Base-by-base conservation (phyloP, 2,888 invertebrate species). In the Dryobotodes eremita region DNA sequence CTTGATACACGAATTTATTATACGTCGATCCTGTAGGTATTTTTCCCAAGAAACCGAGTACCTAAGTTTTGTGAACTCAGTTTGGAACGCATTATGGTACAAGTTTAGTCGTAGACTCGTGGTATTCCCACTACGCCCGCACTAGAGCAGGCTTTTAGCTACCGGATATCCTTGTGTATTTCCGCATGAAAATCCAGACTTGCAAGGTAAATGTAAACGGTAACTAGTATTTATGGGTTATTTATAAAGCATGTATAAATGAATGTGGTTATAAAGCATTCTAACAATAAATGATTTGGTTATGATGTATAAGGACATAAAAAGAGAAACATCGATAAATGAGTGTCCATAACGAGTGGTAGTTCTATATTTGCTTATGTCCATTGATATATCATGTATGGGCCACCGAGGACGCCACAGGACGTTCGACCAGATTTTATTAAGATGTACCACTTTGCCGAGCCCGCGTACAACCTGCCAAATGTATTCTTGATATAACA, bases 321-420 rank as follows among this genome's bases (percentile, higher is more conserved):
- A 77, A 87, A 72, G 64, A 42, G 59, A 83, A 75, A 82, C 71
- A 78, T 78, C 68, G 76, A 82, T 87, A 87, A 80, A 82, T 79
- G 83, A 78, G 88, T 89, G 88, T 90, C 91, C 88, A 88, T 91
- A 92, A 91, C 91, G 90, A 91, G 89, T 85, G 86, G 82, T 82
- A 88, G 86, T 89, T 89, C 88, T 92, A 93, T 94, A 94, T 94
- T 94, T 93, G 92, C 92, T 90, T 89, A 89, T 90, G 87, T 89
- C 89, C 84, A 87, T 78, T 84, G 91, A 94, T 94, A 93, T 93
- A 93, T 93, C 90, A 91, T 80, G 79, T 85, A 82, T 85, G 88
- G 89, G 92, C 93, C 94, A 93, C 93, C 94, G 92, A 89, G 87
- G 89, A 85, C 64, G 82, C 90, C 89, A 90, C 82, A 68, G 89